These are phyloP conservation scores for Phaethon lepturus DNA, from an alignment of 2,113 vertebrate species.

Conservation along the genomic window DNA sequence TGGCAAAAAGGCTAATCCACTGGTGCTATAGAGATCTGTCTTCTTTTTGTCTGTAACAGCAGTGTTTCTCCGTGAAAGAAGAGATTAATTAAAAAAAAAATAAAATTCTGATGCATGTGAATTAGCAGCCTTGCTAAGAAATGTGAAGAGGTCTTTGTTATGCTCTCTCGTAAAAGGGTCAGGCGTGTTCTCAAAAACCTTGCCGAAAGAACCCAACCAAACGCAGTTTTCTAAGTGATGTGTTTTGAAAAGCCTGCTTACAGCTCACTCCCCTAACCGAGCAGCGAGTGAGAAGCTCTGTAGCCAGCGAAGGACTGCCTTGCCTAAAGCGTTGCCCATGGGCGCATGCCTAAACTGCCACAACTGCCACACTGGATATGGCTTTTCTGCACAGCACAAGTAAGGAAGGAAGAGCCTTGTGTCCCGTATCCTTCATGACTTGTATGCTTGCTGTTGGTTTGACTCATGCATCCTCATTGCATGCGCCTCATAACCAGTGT, in stretches of 20 bases:
- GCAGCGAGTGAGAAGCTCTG: slow-evolving; percentile 60
- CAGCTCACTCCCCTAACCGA: slow-evolving; percentile 63
- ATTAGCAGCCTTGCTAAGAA: slow-evolving; percentile 59
- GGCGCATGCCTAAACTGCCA: slow-evolving; percentile 72
- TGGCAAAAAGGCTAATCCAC: slow-evolving; percentile 70
- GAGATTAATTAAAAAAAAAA: slow-evolving; percentile 47
- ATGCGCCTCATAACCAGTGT: slow-evolving; percentile 95
- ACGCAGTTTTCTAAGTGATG: slow-evolving; percentile 62
- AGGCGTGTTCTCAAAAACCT: slow-evolving; percentile 57
- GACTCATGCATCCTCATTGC: slow-evolving; percentile 91
- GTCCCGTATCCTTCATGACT: slow-evolving; percentile 78
- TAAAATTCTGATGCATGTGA: slow-evolving; percentile 35
- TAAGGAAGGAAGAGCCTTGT: slow-evolving; percentile 81
- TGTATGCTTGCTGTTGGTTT: slow-evolving; percentile 86
- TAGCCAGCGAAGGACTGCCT: slow-evolving; percentile 71
- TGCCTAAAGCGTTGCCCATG: slow-evolving; percentile 65
- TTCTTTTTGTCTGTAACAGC: slow-evolving; percentile 49
- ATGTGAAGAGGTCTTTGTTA: slow-evolving; percentile 18
- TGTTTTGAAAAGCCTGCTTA: slow-evolving; percentile 72
- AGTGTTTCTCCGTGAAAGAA: slow-evolving; percentile 54
- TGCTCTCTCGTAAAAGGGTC: slow-evolving; percentile 48
- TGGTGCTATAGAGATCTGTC: slow-evolving; percentile 39
- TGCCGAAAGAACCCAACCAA: slow-evolving; percentile 66
- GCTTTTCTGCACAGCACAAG: slow-evolving; percentile 79
- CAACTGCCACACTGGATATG: slow-evolving; percentile 68